phyloP scores from a whole-genome alignment of 1,140 invertebrate genomes.

The Pachyrhynchus sulphureomaculatus region DNA sequence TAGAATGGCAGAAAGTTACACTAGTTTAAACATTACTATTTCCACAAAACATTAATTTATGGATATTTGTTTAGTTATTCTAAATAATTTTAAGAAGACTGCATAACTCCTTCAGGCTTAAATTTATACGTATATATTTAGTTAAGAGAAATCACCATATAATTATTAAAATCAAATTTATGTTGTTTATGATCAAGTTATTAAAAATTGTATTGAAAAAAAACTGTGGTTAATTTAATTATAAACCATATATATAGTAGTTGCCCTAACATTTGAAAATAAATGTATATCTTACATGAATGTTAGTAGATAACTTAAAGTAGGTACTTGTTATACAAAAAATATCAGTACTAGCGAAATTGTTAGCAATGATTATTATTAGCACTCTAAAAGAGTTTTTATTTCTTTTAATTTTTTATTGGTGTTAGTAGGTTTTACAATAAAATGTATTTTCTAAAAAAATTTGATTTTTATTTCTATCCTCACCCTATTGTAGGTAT shows the following conservation, averaged over 20 bases:
- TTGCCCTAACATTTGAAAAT: constrained; percentile 22
- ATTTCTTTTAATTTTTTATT: constrained; percentile 3
- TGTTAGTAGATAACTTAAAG: constrained; percentile 28
- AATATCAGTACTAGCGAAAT: constrained; percentile 22
- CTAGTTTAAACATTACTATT: too few species aligned
- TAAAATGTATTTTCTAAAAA: constrained; percentile 20
- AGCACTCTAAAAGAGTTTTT: not conserved
- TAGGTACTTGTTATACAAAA: constrained; percentile 32
- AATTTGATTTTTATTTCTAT: not conserved
- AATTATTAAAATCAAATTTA: too few species aligned
- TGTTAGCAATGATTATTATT: constrained; percentile 1
- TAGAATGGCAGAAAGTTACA: too few species aligned
- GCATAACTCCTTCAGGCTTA: too few species aligned
- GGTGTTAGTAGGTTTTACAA: constrained; percentile 25
- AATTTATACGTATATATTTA: too few species aligned
- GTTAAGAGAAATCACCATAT: too few species aligned
- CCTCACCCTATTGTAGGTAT: not conserved
- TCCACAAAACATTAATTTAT: too few species aligned
- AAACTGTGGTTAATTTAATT: not conserved
- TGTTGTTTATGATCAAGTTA: too few species aligned
- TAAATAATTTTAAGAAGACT: too few species aligned
- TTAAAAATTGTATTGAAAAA: too few species aligned
- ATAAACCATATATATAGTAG: not conserved
- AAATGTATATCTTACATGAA: constrained; percentile 25
- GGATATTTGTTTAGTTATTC: too few species aligned